Evolutionary conservation across 2,888 invertebrate genomes (phyloP).

Genomic region (Loripinus fragilis): DNA sequence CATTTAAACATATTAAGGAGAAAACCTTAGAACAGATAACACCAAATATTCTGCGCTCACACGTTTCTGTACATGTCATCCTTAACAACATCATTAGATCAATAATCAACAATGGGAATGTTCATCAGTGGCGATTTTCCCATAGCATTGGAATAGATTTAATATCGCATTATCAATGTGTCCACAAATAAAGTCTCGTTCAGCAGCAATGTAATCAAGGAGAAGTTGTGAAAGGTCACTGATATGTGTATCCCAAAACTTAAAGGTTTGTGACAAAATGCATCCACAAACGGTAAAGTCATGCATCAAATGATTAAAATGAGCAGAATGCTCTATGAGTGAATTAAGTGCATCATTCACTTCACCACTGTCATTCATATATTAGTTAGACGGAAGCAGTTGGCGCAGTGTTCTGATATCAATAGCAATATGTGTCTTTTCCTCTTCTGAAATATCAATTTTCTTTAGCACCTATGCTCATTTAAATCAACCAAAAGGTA

Average conservation of each 20-base stretch:
- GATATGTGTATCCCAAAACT: conserved; percentile 18
- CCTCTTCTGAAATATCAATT: neutral
- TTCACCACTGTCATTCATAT: neutral
- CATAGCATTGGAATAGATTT: neutral
- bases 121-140: neutral
- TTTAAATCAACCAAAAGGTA: neutral
- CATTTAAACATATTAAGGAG: neutral
- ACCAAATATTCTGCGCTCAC: neutral
- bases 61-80: neutral
- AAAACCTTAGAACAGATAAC: neutral
- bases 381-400: neutral
- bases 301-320: no score
- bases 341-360: neutral
- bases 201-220: conserved; percentile 23
- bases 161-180: conserved; percentile 24
- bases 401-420: neutral
- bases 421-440: neutral
- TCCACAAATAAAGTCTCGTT: conserved; percentile 19
- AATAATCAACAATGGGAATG: neutral
- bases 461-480: neutral
- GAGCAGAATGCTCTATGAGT: no score
- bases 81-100: conserved; percentile 4
- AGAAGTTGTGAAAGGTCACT: conserved; percentile 15
- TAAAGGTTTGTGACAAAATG: no score
- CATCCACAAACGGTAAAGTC: no score